Conservation (phyloP, 2,113 vertebrate genomes). For the Mesitornis unicolor region DNA sequence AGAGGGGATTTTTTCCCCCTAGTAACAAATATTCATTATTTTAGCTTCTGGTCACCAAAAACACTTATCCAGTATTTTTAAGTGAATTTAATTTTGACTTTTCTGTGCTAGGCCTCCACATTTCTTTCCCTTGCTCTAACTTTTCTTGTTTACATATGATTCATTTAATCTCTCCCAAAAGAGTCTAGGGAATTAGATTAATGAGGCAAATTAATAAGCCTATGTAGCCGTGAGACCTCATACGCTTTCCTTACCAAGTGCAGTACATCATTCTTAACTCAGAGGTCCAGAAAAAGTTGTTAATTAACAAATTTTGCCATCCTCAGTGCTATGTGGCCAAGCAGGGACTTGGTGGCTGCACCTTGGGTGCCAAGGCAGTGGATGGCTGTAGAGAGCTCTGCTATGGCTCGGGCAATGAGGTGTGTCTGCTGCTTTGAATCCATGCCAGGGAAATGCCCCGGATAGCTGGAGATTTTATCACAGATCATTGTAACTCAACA, state of each 20-base stretch:
- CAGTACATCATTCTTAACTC: background rate
- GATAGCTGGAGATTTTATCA: background rate
- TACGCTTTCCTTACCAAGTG: background rate
- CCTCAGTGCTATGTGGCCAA: rapidly evolving
- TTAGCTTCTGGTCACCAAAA: background rate
- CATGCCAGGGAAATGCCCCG: background rate
- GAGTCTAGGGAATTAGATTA: background rate
- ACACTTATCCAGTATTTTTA: background rate
- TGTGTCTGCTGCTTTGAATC: background rate
- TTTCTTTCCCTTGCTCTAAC: background rate
- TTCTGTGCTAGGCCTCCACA: background rate
- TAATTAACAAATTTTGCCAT: background rate
- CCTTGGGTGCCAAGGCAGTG: background rate
- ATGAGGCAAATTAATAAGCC: background rate
- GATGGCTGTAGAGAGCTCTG: background rate
- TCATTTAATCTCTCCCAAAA: background rate
- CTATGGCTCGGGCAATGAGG: rapidly evolving
- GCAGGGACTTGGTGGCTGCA: rapidly evolving
- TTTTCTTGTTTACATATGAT: background rate
- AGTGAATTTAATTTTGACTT: background rate
- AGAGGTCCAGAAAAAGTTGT: background rate
- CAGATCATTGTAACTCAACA: background rate
- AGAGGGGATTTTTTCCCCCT: background rate
- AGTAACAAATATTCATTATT: background rate
- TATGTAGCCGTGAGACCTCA: background rate